These are phyloP conservation scores for Drosophila nigrodunni DNA, from an alignment of 1,140 invertebrate genomes.

Conservation along the genomic window DNA sequence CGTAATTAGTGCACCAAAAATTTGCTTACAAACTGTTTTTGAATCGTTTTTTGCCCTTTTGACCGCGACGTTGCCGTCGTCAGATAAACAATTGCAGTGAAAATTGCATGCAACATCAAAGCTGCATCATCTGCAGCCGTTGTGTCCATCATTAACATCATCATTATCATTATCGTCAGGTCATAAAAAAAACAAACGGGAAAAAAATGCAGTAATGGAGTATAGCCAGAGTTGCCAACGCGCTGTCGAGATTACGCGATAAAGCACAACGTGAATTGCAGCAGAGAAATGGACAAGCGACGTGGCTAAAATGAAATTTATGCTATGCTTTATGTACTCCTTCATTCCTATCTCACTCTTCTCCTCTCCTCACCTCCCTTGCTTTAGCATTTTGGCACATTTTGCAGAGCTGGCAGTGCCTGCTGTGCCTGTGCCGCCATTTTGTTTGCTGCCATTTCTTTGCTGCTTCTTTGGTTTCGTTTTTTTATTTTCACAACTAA, in stretches of 20 bases:
- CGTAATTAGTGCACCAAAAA: conserved; percentile 51
- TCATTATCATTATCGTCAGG: conserved; percentile 73
- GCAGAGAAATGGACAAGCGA: conserved; percentile 38
- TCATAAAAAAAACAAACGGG: conserved; percentile 28
- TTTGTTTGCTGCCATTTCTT: conserved; percentile 52
- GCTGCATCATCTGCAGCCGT: conserved; percentile 25
- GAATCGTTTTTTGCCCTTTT: background rate
- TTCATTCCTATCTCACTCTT: background rate
- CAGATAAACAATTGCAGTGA: conserved; percentile 55
- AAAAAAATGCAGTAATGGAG: conserved; percentile 12
- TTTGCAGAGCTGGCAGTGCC: conserved; percentile 41
- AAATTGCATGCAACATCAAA: conserved; percentile 57
- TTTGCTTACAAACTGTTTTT: conserved; percentile 27
- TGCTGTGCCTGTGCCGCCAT: conserved; percentile 66
- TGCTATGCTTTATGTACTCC: conserved; percentile 23
- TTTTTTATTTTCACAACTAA: conserved; percentile 44
- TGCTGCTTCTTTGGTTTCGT: background rate
- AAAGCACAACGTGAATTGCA: conserved; percentile 54
- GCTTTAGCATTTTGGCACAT: conserved; percentile 34
- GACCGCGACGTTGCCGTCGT: conserved; percentile 1
- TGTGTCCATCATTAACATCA: conserved; percentile 67
- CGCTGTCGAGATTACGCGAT: conserved; percentile 67
- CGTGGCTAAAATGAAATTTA: conserved; percentile 57
- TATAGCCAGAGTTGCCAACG: conserved; percentile 43
- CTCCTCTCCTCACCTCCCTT: background rate